Evolutionary conservation across 2,797 vertebrate species (phyloP), one percentile per base, ranked within the genome.

Genomic region (Manis pentadactyla): DNA sequence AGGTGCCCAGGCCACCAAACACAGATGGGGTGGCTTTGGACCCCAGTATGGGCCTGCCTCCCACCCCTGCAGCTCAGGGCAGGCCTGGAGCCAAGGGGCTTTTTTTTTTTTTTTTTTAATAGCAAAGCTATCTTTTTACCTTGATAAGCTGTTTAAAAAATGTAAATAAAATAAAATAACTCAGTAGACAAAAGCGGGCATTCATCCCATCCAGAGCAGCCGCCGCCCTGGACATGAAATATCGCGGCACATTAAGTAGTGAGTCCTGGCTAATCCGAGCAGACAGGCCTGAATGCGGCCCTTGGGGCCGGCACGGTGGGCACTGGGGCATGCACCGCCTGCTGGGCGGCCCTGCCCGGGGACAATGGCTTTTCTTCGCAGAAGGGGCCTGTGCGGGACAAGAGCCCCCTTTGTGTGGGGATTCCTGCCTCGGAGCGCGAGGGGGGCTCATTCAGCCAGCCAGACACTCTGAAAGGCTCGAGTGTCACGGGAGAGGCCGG

Each of bases 111-210:
- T 96, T 95, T 34, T 96, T 82, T 46, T 46, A 46, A 23, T 97
- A 97, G 97, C 97, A 91, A 95, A 97, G 98, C 98, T 98, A 98
- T 98, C 98, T 98, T 98, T 98, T 98, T 98, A 98, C 98, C 98
- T 99, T 98, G 98, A 98, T 98, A 98, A 98, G 98, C 98, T 98
- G 98, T 98, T 98, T 98, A 98, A 98, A 98, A 98, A 98, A 98
- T 97, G 98, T 98, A 98, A 99, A 98, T 98, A 98, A 98, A 99
- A 98, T 98, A 98, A 98, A 98, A 98, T 98, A 98, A 98, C 98
- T 97, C 93, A 25, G 96, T 5, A 85, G 98, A 99, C 98, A 99
- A 98, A 98, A 98, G 98, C 96, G 34, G 97, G 98, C 98, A 98
- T 99, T 98, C 98, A 98, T 97, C 75, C 96, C 19, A 27, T 94